Base-by-base conservation (phyloP, 2,888 invertebrate genomes). In the Dynastes tityus region DNA sequence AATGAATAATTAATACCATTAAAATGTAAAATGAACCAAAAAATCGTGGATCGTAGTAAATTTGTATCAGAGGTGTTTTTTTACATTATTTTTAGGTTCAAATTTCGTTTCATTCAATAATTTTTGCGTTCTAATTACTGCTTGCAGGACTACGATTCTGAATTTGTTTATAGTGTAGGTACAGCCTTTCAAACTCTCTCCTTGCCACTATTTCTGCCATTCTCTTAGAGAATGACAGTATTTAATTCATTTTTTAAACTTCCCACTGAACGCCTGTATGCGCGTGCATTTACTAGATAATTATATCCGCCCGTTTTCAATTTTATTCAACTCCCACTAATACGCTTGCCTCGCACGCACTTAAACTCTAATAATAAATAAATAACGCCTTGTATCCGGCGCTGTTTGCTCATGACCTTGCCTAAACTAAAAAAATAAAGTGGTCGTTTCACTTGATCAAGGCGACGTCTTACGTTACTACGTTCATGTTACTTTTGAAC, bases 321-420 rank as follows among this genome's bases (percentile, higher is more conserved):
- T 68, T 68, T 68, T 49, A 68, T 68, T 49, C 45, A 16, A 68
- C 67, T 49, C 67, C 67, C 49, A 68, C 67, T 16, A 45, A 16
- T 49, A 68, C 67, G 9, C 4, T 49, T 49, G 27, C n/a, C 29
- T 45, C 22, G 27, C 45, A 68, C 65, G 65, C 40, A 53, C n/a
- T 53, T 45, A 22, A 49, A 68, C 16, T 16, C 27, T 49, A 9
- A 49, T 16, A 8, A 49, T 45, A 49, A 68, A 68, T 68, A 68
- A 49, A 68, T 49, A 68, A 51, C 13, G 49, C 67, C 45, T 68
- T 68, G 49, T 68, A 68, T 68, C 67, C 49, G 51, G 27, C 6
- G 49, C 67, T 45, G 45, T 68, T 9, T 51, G 49, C 22, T 68
- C 67, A 51, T 51, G 67, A 68, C 67, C 67, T 68, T 68, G 67